A percentile compares a stretch with the other conserved stretches of the same genome.
Evolutionary conservation across 2,888 invertebrate species (phyloP).

Genomic region (Rugalucina vietnamica): DNA sequence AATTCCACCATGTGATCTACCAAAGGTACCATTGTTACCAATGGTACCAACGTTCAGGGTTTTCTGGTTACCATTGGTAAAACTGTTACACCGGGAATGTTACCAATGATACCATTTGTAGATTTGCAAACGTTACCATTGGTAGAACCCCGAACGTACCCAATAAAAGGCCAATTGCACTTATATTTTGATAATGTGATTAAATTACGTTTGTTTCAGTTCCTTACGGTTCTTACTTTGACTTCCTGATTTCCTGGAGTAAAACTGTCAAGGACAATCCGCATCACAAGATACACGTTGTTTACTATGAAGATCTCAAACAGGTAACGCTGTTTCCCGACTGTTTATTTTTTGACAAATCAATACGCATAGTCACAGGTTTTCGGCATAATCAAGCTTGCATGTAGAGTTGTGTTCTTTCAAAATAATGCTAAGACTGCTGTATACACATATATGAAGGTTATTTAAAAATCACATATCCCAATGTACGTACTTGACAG

Average conservation of each 20-base stretch:
- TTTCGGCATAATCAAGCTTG: background rate
- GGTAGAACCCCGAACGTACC: too few relatives aligned
- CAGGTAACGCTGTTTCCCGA: background rate
- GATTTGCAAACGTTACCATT: too few relatives aligned
- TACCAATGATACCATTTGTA: too few relatives aligned
- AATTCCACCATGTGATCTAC: too few relatives aligned
- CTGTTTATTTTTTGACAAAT: background rate
- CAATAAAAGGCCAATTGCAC: too few relatives aligned
- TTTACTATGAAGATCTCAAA: background rate
- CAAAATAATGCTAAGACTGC: background rate
- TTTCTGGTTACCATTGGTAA: too few relatives aligned
- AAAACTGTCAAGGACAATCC: background rate
- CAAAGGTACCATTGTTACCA: too few relatives aligned
- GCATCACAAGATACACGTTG: background rate
- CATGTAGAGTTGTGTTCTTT: background rate
- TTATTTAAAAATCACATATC: too few relatives aligned
- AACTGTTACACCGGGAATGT: too few relatives aligned
- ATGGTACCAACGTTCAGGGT: too few relatives aligned
- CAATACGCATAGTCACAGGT: background rate
- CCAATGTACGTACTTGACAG: background rate
- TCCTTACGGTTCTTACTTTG: background rate
- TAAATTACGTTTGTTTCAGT: background rate
- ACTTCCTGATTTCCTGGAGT: background rate
- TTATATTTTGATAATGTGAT: too few relatives aligned
- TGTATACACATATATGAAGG: too few relatives aligned